Evolutionary conservation across 2,888 invertebrate species (phyloP), one percentile per base, ranked within the genome.

Genomic region (Sinodicranocentrus sp.): DNA sequence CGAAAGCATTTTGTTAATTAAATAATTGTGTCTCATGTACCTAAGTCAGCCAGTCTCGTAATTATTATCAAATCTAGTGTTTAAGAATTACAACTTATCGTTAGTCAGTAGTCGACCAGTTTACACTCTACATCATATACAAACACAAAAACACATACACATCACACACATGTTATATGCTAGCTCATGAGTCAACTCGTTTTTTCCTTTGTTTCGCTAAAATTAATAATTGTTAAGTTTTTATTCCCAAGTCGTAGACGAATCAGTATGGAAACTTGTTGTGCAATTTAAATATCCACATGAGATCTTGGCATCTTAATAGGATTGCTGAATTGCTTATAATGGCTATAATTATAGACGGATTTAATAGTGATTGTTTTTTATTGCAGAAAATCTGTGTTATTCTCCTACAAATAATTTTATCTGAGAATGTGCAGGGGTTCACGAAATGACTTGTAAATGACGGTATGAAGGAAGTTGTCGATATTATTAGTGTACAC

Each of bases 11-110:
- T 54, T 52, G 39, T 72, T 75, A 33, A 15, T 48, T 23, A 48
- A 52, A 33, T 33, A 26, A 65, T 83, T 83, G 71, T 83, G 83
- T 83, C 83, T 83, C 83, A 83, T 83, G 83, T 83, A 83, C 83
- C 83, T 77, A 83, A 83, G 83, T 83, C 83, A 83, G 76, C 83
- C 83, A 83, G 83, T 83, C 83, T 33, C 43, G 43, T 43, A 61
- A 13, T 54, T 21, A 6, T 61, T 13, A 0, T 57, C 28, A 59
- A 59, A 19, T 21, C 19, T 21, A 23, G 19, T 15, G 2, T 21
- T 19, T 54, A 54, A 21, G 21, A 19, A 54, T 23, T 21, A 21
- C 19, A 54, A 48, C n/a, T n/a, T 48, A 48, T n/a, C n/a, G n/a
- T n/a, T n/a, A n/a, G n/a, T n/a, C n/a, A n/a, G n/a, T n/a, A n/a